Conservation (phyloP, 2,888 invertebrate genomes). For the Trachelus stipa region DNA sequence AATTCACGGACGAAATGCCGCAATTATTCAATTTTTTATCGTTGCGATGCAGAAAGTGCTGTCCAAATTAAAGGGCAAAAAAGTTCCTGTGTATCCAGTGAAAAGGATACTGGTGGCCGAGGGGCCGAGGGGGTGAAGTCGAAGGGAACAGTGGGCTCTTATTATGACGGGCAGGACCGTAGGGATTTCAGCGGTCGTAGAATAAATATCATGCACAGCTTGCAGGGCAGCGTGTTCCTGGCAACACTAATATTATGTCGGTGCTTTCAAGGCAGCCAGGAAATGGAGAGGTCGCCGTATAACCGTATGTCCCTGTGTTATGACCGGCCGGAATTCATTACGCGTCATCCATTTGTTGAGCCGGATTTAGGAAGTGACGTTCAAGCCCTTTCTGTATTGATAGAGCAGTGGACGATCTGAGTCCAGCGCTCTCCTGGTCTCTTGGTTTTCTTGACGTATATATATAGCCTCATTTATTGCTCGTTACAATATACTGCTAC, state of each 20-base stretch:
- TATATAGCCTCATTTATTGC: no score
- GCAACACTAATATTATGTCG: constrained; percentile 16
- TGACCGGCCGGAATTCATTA: background rate
- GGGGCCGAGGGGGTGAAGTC: no score
- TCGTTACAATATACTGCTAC: background rate
- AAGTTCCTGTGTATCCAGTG: background rate
- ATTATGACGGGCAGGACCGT: background rate
- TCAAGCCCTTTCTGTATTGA: background rate
- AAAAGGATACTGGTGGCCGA: background rate
- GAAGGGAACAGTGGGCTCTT: background rate
- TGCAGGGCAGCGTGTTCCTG: constrained; percentile 12
- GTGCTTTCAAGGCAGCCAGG: constrained; percentile 2
- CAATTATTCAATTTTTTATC: background rate
- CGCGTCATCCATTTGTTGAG: background rate
- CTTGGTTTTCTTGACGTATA: background rate
- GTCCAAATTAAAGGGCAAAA: background rate
- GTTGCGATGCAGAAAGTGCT: background rate
- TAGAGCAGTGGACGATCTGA: background rate
- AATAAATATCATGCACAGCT: constrained; percentile 16
- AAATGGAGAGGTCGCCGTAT: constrained; percentile 1
- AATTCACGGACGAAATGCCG: rapidly evolving
- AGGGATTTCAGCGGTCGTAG: constrained; percentile 10
- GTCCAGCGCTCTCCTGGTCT: background rate
- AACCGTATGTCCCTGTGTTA: background rate
- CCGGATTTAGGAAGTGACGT: background rate